Evolutionary conservation across 2,888 invertebrate species (phyloP).

Genomic region (Notodromas monacha): DNA sequence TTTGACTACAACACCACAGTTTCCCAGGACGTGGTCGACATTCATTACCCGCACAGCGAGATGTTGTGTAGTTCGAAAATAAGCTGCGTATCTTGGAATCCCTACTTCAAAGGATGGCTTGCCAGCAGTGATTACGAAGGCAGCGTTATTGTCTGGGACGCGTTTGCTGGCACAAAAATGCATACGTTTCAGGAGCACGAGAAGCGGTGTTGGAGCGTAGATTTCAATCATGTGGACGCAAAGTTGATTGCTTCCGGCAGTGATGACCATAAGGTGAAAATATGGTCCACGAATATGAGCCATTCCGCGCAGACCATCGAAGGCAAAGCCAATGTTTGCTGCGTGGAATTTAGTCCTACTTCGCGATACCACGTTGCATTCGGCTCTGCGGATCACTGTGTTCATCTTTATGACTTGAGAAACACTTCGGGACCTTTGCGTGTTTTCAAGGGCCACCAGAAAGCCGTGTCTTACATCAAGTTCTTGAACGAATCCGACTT

Average conservation of each 20-base stretch:
- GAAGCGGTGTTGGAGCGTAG: conserved; percentile 79
- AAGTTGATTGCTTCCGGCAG: conserved; percentile 63
- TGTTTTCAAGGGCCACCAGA: conserved; percentile 57
- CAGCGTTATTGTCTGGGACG: conserved; percentile 73
- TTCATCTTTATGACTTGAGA: conserved; percentile 73
- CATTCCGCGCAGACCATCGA: conserved; percentile 57
- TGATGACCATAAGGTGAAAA: conserved; percentile 65
- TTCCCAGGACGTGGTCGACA: conserved; percentile 48
- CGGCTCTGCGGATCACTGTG: conserved; percentile 86
- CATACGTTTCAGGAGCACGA: conserved; percentile 59
- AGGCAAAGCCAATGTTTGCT: conserved; percentile 78
- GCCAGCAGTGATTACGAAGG: conserved; percentile 84
- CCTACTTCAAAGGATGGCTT: conserved; percentile 50
- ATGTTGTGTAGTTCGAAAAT: conserved; percentile 74
- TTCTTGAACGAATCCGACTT: conserved; percentile 52
- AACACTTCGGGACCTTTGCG: conserved; percentile 44
- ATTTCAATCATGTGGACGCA: conserved; percentile 68
- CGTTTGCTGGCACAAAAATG: conserved; percentile 33
- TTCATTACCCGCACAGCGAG: conserved; percentile 66
- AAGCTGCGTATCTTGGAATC: conserved; percentile 76
- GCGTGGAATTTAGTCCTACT: conserved; percentile 57
- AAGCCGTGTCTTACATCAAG: conserved; percentile 76
- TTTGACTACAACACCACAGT: conserved; percentile 51
- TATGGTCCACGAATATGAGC: conserved; percentile 62
- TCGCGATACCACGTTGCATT: conserved; percentile 63